These are phyloP conservation scores for Rhyacophila evoluta DNA, from an alignment of 2,888 invertebrate genomes.

Conservation along the genomic window DNA sequence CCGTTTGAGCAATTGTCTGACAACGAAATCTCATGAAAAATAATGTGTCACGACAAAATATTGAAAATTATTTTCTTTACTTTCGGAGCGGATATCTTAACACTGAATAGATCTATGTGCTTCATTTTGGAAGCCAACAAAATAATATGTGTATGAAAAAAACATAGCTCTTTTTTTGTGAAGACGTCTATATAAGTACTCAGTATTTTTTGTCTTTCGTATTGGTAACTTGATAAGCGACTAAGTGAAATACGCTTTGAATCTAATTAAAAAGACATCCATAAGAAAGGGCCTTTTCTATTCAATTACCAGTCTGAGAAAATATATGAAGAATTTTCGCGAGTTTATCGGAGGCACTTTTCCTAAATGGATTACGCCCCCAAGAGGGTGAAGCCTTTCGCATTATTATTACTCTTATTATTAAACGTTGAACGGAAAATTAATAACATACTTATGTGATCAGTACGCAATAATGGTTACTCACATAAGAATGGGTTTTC, in stretches of 20 bases:
- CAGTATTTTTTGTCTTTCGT: background rate
- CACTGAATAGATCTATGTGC: no score
- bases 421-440: background rate
- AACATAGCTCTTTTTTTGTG: background rate
- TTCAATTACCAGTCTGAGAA: constrained; percentile 3
- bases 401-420: constrained; percentile 7
- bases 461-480: background rate
- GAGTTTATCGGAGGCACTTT: constrained; percentile 12
- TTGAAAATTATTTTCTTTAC: no score
- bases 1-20: no score
- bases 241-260: constrained; percentile 24
- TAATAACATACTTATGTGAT: constrained; percentile 15
- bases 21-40: no score
- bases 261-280: constrained; percentile 18
- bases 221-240: constrained; percentile 24
- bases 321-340: constrained; percentile 7
- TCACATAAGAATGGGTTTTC: background rate
- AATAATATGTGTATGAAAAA: no score
- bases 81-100: no score
- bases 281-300: constrained; percentile 11
- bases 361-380: constrained; percentile 8
- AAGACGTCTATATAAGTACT: background rate
- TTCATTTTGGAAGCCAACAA: no score
- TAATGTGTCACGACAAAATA: no score
- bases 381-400: background rate